phyloP scores from a whole-genome alignment of 2,888 invertebrate genomes.

The Polydrusus cervinus region DNA sequence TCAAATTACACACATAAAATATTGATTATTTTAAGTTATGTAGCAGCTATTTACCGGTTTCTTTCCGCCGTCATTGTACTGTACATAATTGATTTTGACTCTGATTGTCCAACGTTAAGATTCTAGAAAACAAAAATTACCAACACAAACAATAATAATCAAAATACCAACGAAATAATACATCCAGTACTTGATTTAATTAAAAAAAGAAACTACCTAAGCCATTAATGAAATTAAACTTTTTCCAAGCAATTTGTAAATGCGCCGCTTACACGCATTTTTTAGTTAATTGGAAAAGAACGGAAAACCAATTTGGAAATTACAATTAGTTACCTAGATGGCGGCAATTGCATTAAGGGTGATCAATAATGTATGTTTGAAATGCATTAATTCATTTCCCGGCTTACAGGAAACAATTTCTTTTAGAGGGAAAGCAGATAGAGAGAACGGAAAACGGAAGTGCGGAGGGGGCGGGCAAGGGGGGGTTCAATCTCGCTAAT shows the following conservation, averaged over 20 bases:
- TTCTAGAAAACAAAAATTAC: no score
- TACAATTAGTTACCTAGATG: constrained; percentile 59
- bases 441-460: constrained; percentile 63
- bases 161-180: neutral
- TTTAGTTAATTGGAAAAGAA: constrained; percentile 39
- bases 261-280: constrained; percentile 40
- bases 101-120: no score
- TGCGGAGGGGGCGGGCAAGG: constrained; percentile 57
- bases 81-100: no score
- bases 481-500: constrained; percentile 71
- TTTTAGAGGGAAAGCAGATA: constrained; percentile 70
- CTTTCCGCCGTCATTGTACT: no score
- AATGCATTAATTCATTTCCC: constrained; percentile 71
- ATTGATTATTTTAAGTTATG: no score
- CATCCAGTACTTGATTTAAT: constrained; percentile 25
- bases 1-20: no score
- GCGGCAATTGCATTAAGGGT: constrained; percentile 71
- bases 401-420: constrained; percentile 70
- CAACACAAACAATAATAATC: neutral
- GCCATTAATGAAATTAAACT: constrained; percentile 43
- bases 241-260: constrained; percentile 41
- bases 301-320: constrained; percentile 38
- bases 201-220: constrained; percentile 25
- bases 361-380: constrained; percentile 71
- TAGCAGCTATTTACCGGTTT: no score